phyloP scores from a whole-genome alignment of 2,888 invertebrate species.

The Agrenia bidenticulata region DNA sequence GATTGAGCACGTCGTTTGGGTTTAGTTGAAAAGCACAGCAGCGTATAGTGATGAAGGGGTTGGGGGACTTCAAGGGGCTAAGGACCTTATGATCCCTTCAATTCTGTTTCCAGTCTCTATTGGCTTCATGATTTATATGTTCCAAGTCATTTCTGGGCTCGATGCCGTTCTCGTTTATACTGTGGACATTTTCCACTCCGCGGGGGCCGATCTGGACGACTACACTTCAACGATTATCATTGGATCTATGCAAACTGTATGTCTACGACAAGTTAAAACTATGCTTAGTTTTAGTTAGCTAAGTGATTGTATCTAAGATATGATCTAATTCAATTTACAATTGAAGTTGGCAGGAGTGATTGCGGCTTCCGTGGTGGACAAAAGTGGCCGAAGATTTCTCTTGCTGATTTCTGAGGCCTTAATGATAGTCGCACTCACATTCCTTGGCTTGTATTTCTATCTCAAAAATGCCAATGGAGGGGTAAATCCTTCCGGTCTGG shows the following conservation, averaged over 20 bases:
- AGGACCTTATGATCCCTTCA: background rate
- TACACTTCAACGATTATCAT: conserved; percentile 73
- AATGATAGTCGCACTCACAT: conserved; percentile 61
- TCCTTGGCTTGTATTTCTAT: conserved; percentile 64
- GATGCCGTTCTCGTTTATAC: conserved; percentile 48
- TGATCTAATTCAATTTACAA: too few relatives aligned
- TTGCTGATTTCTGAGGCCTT: conserved; percentile 64
- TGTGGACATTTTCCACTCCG: conserved; percentile 44
- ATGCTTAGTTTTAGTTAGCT: background rate
- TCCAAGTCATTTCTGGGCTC: conserved; percentile 44
- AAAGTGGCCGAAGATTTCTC: conserved; percentile 65
- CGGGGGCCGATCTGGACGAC: conserved; percentile 58
- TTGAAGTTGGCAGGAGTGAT: conserved; percentile 59
- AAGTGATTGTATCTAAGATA: conserved; percentile 62
- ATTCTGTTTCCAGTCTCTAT: conserved; percentile 30
- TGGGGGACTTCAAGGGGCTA: too few relatives aligned
- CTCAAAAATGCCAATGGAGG: conserved; percentile 57
- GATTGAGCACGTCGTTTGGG: too few relatives aligned
- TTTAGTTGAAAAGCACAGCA: too few relatives aligned
- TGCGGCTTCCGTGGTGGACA: conserved; percentile 64
- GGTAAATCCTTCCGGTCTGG: conserved; percentile 59
- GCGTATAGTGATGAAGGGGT: too few relatives aligned
- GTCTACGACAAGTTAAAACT: background rate
- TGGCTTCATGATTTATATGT: conserved; percentile 41
- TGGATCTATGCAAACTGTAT: conserved; percentile 75